Conservation (phyloP, 1,140 invertebrate species). For the Euura saliciscinereae region DNA sequence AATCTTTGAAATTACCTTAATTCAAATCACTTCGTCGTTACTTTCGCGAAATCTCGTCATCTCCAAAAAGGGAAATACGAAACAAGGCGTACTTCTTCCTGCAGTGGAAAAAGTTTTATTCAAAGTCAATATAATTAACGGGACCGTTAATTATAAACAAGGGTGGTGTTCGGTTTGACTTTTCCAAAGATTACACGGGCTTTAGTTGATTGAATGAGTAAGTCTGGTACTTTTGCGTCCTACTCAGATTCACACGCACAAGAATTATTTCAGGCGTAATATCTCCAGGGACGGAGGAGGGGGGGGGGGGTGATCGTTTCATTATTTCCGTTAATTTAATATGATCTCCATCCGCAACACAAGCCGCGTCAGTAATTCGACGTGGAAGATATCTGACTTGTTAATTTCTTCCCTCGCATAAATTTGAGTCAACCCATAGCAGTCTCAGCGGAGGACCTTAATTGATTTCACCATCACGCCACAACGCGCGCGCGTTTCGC, state of each 20-base stretch:
- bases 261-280: too few relatives aligned
- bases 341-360: constrained; percentile 25
- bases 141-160: background rate
- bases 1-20: background rate
- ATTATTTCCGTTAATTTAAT: constrained; percentile 57
- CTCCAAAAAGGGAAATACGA: constrained; percentile 7
- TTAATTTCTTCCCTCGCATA: constrained; percentile 58
- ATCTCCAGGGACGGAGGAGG: background rate
- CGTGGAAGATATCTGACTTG: constrained; percentile 54
- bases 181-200: constrained; percentile 36
- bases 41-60: background rate
- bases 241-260: too few relatives aligned
- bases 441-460: constrained; percentile 42
- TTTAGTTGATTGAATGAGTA: constrained; percentile 22
- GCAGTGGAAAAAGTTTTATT: constrained; percentile 2
- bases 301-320: constrained; percentile 45
- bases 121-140: constrained; percentile 9
- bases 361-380: background rate
- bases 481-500: too few relatives aligned
- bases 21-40: constrained; percentile 11
- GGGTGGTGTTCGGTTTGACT: constrained; percentile 29
- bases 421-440: constrained; percentile 42
- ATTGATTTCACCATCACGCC: constrained; percentile 50
- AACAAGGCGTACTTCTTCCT: constrained; percentile 2
- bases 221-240: background rate